Base-by-base conservation (phyloP, 2,797 vertebrate genomes). In the Sebastes itinus region DNA sequence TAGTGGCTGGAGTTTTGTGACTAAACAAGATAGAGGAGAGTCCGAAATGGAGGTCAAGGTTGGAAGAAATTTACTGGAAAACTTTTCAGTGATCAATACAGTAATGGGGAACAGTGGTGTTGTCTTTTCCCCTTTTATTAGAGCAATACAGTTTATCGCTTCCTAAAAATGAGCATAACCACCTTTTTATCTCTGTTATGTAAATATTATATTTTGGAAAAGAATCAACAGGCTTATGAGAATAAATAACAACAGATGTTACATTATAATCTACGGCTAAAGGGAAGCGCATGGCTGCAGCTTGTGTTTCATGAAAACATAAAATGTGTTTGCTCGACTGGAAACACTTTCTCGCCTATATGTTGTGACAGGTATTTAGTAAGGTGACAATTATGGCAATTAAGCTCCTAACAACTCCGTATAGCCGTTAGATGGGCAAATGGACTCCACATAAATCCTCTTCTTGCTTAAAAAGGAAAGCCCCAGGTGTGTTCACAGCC, bases 41-140 rank as follows among this genome's bases (percentile, higher is more conserved):
- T 79, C 54, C 18, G 25, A 64, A 80, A 64, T 58, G 30, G 28
- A 54, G 64, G 60, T 81, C 72, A 83, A 87, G 87, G 77, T 78
- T 62, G 42, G 55, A 46, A 56, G 12, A 59, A 80, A 82, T 85
- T 85, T 38, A 63, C 28, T 25, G 18, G 49, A 49, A 67, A 80
- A 73, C 28, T 23, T 70, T 78, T 63, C 27, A 30, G 2, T n/a
- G 55, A 86, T 81, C 56, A 70, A 55, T 61, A 75, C 2, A 72
- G 16, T 32, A 65, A 65, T 38, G 4, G 30, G 30, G 64, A 38
- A 3, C 20, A 63, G 3, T 2, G 12, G 25, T 16, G 59, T 4
- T 42, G 3, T 62, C 46, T 38, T 67, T 14, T 32, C 11, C 12
- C 14, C 6, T 63, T 27, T 72, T 56, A n/a, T 71, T 25, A 4